These are phyloP conservation scores for Prochilodus magdalenae DNA, from an alignment of 2,113 vertebrate genomes.

Conservation along the genomic window DNA sequence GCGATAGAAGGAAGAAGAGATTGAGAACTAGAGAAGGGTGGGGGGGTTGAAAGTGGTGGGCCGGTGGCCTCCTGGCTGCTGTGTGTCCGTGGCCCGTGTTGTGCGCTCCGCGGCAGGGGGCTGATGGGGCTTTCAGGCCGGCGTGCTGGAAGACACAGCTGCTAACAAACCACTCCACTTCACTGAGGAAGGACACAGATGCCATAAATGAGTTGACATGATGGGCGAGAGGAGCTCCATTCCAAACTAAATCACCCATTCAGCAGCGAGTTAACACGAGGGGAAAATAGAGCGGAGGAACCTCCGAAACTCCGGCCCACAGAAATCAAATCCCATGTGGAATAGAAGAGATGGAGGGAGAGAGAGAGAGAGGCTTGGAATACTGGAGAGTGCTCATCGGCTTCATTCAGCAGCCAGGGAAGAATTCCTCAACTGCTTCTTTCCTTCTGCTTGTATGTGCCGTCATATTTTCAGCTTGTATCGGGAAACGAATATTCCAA, in stretches of 20 bases:
- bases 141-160: conserved; percentile 76
- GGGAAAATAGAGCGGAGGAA: conserved; percentile 28
- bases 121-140: conserved; percentile 73
- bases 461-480: background rate
- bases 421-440: background rate
- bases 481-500: background rate
- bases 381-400: background rate
- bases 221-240: conserved; percentile 68
- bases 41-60: conserved; percentile 41
- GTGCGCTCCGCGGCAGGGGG: conserved; percentile 68
- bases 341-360: conserved; percentile 11
- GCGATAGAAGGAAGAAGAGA: background rate
- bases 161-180: conserved; percentile 77
- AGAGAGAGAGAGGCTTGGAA: background rate
- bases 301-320: conserved; percentile 34
- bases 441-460: background rate
- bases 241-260: conserved; percentile 70
- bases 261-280: conserved; percentile 47
- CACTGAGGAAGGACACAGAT: conserved; percentile 75
- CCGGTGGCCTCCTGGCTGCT: conserved; percentile 67
- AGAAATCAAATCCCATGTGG: conserved; percentile 40
- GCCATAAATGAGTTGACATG: conserved; percentile 78
- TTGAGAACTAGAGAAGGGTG: background rate
- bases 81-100: conserved; percentile 70
- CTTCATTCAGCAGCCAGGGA: background rate